phyloP scores from a whole-genome alignment of 2,113 vertebrate species.

The Sphaerodactylus townsendi region DNA sequence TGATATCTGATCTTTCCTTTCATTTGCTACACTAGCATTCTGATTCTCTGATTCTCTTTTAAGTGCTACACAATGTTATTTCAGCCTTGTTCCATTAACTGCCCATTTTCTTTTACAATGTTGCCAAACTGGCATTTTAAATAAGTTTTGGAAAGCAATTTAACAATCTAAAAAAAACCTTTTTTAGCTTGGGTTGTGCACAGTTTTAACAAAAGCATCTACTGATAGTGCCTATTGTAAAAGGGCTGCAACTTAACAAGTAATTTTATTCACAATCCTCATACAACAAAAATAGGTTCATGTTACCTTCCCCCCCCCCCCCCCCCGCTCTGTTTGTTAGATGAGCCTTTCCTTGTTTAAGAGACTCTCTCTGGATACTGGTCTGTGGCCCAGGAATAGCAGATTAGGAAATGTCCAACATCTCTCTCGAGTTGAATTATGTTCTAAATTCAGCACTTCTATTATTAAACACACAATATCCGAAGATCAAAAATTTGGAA shows the following conservation, averaged over 20 bases:
- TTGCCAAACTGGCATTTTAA: conserved; percentile 1
- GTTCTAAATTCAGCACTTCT: conserved; percentile 31
- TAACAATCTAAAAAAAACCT: neutral
- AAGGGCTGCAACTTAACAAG: neutral
- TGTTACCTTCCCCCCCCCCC: conserved; percentile 11
- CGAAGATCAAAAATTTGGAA: conserved; percentile 18
- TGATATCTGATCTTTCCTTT: neutral
- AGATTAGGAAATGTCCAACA: conserved; percentile 12
- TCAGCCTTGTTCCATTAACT: neutral
- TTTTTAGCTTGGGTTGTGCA: neutral
- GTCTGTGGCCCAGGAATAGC: neutral
- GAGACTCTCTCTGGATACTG: neutral
- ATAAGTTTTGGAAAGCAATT: neutral
- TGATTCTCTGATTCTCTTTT: neutral
- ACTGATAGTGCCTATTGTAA: conserved; percentile 1
- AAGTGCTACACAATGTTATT: neutral
- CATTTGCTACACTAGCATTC: neutral
- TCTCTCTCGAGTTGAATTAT: conserved; percentile 4
- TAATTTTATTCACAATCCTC: neutral
- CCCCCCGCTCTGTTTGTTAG: conserved; percentile 10
- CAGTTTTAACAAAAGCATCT: neutral
- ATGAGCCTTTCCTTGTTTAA: conserved; percentile 12
- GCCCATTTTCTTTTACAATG: neutral
- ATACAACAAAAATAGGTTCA: neutral
- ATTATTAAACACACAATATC: neutral